phyloP scores from a whole-genome alignment of 2,888 invertebrate genomes.

The Epirrhoe alternata region DNA sequence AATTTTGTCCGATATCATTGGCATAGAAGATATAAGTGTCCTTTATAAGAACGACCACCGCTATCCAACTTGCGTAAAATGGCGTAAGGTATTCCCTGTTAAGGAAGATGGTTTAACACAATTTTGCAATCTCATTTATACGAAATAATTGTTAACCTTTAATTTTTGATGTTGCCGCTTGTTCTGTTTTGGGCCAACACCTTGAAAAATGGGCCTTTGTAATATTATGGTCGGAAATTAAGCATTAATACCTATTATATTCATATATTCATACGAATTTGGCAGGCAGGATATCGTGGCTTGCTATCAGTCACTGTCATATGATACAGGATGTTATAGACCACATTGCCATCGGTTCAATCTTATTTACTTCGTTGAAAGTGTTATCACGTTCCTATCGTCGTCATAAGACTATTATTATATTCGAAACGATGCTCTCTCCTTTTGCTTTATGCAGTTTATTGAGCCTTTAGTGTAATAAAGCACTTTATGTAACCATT shows the following conservation, averaged over 20 bases:
- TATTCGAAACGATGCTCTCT: conserved; percentile 18
- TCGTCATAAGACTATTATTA: conserved; percentile 25
- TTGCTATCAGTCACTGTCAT: conserved; percentile 5
- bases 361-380: conserved; percentile 27
- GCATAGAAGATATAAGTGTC: not conserved
- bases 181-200: too few species aligned
- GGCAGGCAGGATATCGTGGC: conserved; percentile 5
- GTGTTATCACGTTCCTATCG: conserved; percentile 28
- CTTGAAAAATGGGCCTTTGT: too few species aligned
- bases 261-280: not conserved
- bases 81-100: too few species aligned
- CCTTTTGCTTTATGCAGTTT: conserved; percentile 17
- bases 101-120: too few species aligned
- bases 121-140: too few species aligned
- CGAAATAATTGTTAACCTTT: too few species aligned
- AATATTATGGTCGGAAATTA: not conserved
- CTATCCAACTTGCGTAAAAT: not conserved
- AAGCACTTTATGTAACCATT: conserved; percentile 21
- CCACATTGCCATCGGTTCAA: conserved; percentile 20
- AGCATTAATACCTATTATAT: not conserved
- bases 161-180: too few species aligned
- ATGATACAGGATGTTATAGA: conserved; percentile 21
- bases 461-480: conserved; percentile 22
- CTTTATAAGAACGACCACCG: not conserved
- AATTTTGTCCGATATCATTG: not conserved